phyloP scores from a whole-genome alignment of 2,888 invertebrate genomes.

The Meiosimyza decipiens region DNA sequence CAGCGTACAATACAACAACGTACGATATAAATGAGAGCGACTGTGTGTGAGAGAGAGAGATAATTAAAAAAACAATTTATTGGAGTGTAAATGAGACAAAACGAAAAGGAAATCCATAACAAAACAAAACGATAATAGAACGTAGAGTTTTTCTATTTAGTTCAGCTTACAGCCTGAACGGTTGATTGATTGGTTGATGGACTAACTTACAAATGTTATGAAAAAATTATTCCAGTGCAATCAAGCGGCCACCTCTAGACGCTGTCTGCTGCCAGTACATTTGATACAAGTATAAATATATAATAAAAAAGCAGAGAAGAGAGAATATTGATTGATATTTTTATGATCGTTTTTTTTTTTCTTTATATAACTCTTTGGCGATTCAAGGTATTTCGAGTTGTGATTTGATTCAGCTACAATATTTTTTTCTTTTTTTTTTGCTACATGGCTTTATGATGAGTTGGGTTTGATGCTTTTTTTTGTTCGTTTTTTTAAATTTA shows the following conservation, averaged over 20 bases:
- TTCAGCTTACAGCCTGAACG: not conserved
- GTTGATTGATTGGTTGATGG: too few species aligned
- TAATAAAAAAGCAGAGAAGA: conserved; percentile 59
- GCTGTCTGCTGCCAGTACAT: conserved; percentile 62
- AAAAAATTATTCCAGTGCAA: conserved; percentile 49
- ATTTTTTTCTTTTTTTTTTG: conserved; percentile 38
- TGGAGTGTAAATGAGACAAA: not conserved
- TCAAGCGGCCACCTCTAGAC: conserved; percentile 65
- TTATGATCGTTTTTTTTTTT: conserved; percentile 45
- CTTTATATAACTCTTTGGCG: conserved; percentile 49
- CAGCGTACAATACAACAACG: not conserved
- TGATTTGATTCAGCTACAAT: conserved; percentile 37
- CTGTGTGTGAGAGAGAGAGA: not conserved
- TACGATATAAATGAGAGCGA: conserved; percentile 1
- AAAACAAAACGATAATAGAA: conserved; percentile 12
- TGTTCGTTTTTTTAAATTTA: conserved; percentile 49
- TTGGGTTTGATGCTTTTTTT: conserved; percentile 40
- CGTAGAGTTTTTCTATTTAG: conserved; percentile 11
- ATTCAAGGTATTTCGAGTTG: conserved; percentile 46
- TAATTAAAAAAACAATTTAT: not conserved
- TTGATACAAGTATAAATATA: conserved; percentile 59
- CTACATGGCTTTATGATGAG: conserved; percentile 40
- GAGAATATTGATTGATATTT: conserved; percentile 46
- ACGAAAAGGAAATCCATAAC: not conserved
- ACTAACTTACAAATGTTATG: conserved; percentile 67